These are phyloP conservation scores for Leptonema lineaticorne DNA, from an alignment of 1,140 invertebrate species.

Conservation along the genomic window DNA sequence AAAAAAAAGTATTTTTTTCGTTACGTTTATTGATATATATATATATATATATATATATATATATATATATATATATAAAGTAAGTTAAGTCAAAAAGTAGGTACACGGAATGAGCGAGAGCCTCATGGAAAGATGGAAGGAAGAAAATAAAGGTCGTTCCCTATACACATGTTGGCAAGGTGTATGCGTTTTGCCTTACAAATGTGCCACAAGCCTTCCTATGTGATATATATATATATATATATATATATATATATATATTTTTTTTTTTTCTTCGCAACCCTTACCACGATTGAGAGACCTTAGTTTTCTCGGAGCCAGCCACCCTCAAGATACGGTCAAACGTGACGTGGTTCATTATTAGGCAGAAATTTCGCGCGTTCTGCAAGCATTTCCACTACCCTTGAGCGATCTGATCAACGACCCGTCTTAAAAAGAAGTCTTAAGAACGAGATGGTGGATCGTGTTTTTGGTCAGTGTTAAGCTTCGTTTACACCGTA, in stretches of 20 bases:
- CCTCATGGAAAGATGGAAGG: no score
- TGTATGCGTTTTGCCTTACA: constrained; percentile 17
- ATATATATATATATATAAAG: not conserved
- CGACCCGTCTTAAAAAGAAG: not conserved
- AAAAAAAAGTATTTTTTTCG: no score
- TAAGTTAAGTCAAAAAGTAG: no score
- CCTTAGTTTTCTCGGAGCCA: no score
- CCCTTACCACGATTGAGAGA: no score
- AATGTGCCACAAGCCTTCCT: constrained; percentile 9
- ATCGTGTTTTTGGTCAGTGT: no score
- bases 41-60: not conserved
- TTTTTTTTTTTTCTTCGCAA: no score
- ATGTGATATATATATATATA: no score
- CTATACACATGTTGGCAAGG: constrained; percentile 10
- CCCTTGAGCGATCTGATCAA: constrained; percentile 12
- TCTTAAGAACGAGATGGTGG: not conserved
- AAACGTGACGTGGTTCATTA: constrained; percentile 32
- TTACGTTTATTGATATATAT: no score
- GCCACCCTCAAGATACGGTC: not conserved
- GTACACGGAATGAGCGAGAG: no score
- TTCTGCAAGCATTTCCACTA: not conserved
- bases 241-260: no score
- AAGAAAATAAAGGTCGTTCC: not conserved
- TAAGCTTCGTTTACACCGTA: no score
- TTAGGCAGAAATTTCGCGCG: constrained; percentile 22